These are phyloP conservation scores for Eristalis intricaria DNA, from an alignment of 2,888 invertebrate genomes.

Conservation along the genomic window DNA sequence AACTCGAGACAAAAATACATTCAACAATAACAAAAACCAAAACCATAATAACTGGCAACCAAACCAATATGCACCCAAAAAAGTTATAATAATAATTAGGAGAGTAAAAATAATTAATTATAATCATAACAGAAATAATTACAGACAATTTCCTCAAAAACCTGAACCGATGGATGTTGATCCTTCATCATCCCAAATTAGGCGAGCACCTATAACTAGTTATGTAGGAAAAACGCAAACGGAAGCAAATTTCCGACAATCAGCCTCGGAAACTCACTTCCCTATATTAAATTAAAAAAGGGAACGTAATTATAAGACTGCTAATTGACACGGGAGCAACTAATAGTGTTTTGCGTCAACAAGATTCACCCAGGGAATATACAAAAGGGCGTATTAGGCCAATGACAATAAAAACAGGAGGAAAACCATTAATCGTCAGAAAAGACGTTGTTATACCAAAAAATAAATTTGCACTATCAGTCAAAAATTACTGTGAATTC, in stretches of 20 bases:
- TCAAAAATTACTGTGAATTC: background rate
- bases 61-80: too few relatives aligned
- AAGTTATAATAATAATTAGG: too few relatives aligned
- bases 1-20: background rate
- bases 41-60: constrained; percentile 8
- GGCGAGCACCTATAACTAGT: too few relatives aligned
- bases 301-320: constrained; percentile 4
- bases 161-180: background rate
- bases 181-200: too few relatives aligned
- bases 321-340: constrained; percentile 8
- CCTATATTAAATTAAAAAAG: constrained; percentile 19
- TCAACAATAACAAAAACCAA: background rate
- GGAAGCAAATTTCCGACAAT: background rate
- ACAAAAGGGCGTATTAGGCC: constrained; percentile 8
- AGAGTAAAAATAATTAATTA: background rate
- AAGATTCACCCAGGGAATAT: constrained; percentile 13
- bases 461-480: too few relatives aligned
- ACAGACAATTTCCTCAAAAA: background rate
- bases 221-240: too few relatives aligned
- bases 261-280: constrained; percentile 8
- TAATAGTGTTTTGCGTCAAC: constrained; percentile 16
- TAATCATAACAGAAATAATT: background rate
- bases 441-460: background rate
- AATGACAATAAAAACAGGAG: background rate
- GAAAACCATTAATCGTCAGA: constrained; percentile 6